Evolutionary conservation across 2,888 invertebrate genomes (phyloP), one percentile per base, ranked within the genome.

Genomic region (Anticlea derivata): DNA sequence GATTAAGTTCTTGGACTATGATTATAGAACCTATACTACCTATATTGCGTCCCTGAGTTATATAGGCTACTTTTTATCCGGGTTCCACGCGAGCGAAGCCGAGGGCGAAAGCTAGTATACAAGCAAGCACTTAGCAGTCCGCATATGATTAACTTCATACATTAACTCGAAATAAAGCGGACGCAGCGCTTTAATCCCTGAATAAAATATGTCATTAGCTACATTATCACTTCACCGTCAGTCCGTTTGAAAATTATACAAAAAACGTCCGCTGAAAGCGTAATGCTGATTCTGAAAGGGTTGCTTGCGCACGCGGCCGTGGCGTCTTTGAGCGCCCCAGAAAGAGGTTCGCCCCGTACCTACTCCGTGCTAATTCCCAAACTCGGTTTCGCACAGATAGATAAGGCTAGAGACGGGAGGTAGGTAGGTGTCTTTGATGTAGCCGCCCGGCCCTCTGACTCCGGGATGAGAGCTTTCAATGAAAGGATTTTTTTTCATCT

Each of bases 401-500:
- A 89, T 89, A 89, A 89, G 83, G 81, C 81, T 80, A 80, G 83
- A 80, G 75, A 70, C 74, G 83, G 78, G 79, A 82, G 85, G 82
- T 81, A 81, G 84, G 81, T 83, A 41, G 40, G 29, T 41, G 86
- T 86, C 89, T 90, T 89, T 89, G 89, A 89, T 89, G 89, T 89
- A 79, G 85, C 88, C 86, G 84, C 83, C 83, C 83, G 83, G 78
- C 86, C 86, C 86, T 83, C 85, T 83, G 82, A 86, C 87, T 84
- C 78, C 80, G 80, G 80, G 82, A 87, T 85, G 88, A 88, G 87
- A 86, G 88, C 87, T 86, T 85, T 88, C 89, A 86, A 86, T 90
- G 89, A 90, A 90, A 90, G 90, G 90, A 90, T 90, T 89, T 90
- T 87, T n/a, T 90, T 88, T 86, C 84, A 86, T 87, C 87, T 87